Percentiles rank a stretch among this genome's conserved stretches.
phyloP scores from a whole-genome alignment of 2,113 vertebrate species.

The Zeus faber region DNA sequence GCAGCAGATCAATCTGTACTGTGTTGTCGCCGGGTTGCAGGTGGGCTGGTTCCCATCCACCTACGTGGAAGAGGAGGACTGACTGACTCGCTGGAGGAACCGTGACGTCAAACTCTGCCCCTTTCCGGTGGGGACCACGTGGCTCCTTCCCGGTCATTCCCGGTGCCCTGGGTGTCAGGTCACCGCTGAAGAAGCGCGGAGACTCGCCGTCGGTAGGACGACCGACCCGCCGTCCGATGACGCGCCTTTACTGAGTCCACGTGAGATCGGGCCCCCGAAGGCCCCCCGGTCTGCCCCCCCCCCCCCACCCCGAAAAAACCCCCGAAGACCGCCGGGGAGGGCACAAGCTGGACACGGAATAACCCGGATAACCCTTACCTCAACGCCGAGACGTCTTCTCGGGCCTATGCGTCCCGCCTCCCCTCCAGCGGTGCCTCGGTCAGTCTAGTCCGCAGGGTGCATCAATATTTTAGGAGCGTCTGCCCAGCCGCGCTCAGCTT shows the following conservation, averaged over 20 bases:
- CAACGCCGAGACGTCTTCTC: background rate
- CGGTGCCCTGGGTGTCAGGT: too few species aligned
- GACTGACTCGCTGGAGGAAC: constrained; percentile 36
- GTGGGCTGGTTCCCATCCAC: constrained; percentile 96
- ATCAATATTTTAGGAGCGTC: constrained; percentile 13
- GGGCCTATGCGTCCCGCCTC: background rate
- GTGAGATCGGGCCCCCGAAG: too few species aligned
- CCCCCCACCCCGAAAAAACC: too few species aligned
- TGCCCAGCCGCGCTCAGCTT: background rate
- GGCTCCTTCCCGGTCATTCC: constrained; percentile 36
- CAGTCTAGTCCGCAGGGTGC: background rate
- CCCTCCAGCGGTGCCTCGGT: background rate
- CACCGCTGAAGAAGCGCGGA: too few species aligned
- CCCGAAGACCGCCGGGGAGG: constrained; percentile 35
- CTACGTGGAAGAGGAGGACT: constrained; percentile 93
- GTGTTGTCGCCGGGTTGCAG: constrained; percentile 57
- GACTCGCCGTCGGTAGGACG: too few species aligned
- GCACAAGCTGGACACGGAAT: constrained; percentile 20
- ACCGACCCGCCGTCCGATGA: too few species aligned
- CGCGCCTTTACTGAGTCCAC: too few species aligned
- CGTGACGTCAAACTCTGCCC: constrained; percentile 11
- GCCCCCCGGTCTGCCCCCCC: too few species aligned
- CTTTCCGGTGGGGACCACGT: background rate
- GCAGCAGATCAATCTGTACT: background rate
- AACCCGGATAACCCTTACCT: constrained; percentile 17